A percentile compares a stretch with the other conserved stretches of the same genome.
phyloP scores from a whole-genome alignment of 2,113 vertebrate genomes.

The Taxidea taxus region DNA sequence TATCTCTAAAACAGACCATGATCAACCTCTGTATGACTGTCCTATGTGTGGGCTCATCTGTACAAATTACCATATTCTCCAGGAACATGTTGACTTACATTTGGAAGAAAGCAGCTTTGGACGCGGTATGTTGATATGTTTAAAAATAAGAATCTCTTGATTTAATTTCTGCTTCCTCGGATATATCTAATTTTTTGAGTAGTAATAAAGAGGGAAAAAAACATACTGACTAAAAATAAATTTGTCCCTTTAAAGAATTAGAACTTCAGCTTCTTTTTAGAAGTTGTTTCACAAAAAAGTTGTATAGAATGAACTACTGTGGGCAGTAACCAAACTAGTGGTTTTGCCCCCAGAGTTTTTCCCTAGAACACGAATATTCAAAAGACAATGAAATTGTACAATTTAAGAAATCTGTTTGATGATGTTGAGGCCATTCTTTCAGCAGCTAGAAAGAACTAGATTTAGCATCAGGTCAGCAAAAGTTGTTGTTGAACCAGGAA shows the following conservation, averaged over 20 bases:
- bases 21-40: conserved; percentile 84
- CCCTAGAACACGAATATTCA: neutral
- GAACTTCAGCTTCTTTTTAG: neutral
- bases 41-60: conserved; percentile 91
- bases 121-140: conserved; percentile 77
- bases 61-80: conserved; percentile 83
- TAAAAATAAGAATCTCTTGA: conserved; percentile 26
- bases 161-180: conserved; percentile 17
- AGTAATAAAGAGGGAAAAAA: neutral
- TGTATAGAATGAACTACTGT: neutral
- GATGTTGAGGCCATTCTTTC: neutral
- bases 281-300: conserved; percentile 18
- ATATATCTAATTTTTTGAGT: neutral
- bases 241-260: neutral
- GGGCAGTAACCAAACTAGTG: neutral
- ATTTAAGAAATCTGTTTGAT: neutral
- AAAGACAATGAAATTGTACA: neutral
- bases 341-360: neutral
- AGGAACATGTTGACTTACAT: conserved; percentile 93
- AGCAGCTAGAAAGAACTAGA: neutral
- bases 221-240: neutral
- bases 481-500: neutral
- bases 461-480: conserved; percentile 24
- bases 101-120: conserved; percentile 83
- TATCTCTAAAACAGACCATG: conserved; percentile 64